These are phyloP conservation scores for Enteromius mattozi DNA, from an alignment of 2,797 vertebrate genomes.

Conservation along the genomic window DNA sequence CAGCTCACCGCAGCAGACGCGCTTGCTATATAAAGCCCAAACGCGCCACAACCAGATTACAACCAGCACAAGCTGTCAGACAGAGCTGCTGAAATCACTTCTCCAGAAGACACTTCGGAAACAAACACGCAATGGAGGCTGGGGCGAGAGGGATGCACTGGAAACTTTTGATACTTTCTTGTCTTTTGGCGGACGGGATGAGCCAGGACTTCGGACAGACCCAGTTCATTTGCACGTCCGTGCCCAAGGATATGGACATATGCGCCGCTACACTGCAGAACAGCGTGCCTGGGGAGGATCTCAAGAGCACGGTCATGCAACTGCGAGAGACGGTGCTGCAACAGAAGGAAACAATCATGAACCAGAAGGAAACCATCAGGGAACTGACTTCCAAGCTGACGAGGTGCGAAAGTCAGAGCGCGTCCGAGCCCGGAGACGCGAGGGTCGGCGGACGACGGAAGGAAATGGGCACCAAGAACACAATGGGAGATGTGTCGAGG, in stretches of 20 bases:
- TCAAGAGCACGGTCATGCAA: slow-evolving; percentile 91
- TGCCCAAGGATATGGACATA: slow-evolving; percentile 94
- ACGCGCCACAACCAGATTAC: slow-evolving; percentile 74
- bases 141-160: slow-evolving; percentile 71
- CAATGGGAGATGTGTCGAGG: slow-evolving; percentile 94
- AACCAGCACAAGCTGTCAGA: slow-evolving; percentile 73
- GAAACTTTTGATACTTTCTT: slow-evolving; percentile 82
- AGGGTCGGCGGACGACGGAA: slow-evolving; percentile 82
- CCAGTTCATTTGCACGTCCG: slow-evolving; percentile 96
- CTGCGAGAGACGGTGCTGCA: slow-evolving; percentile 94
- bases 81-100: slow-evolving; percentile 56
- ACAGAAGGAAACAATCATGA: slow-evolving; percentile 96
- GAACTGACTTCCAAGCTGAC: slow-evolving; percentile 94
- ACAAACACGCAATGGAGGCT: slow-evolving; percentile 67
- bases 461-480: slow-evolving; percentile 85
- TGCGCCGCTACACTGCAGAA: slow-evolving; percentile 89
- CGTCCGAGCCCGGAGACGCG: slow-evolving; percentile 80
- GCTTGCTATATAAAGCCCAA: slow-evolving; percentile 80
- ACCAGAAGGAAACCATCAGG: slow-evolving; percentile 94
- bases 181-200: slow-evolving; percentile 76
- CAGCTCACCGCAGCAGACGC: slow-evolving; percentile 76
- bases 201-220: slow-evolving; percentile 89
- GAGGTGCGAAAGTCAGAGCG: slow-evolving; percentile 92
- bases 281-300: slow-evolving; percentile 86
- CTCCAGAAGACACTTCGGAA: slow-evolving; percentile 7